phyloP scores from a whole-genome alignment of 92 coral and sea anemone genomes.

The Isaurus tuberculatus region DNA sequence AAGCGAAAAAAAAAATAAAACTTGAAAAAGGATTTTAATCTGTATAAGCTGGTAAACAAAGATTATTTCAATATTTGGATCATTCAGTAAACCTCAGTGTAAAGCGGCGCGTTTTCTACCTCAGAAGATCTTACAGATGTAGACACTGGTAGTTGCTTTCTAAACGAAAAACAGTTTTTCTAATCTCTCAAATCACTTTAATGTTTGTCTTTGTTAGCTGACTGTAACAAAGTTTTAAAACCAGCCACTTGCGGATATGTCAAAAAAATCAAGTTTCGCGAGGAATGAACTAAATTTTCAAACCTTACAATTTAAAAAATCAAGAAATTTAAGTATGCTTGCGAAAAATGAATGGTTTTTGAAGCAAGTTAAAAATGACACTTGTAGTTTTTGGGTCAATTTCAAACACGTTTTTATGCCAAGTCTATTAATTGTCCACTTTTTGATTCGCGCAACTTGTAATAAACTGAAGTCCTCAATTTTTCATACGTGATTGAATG shows the following conservation, averaged over 20 bases:
- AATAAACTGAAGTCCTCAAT: conserved; percentile 17
- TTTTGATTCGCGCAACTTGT: conserved; percentile 38
- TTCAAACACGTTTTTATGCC: conserved; percentile 13
- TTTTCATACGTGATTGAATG: conserved; percentile 8
- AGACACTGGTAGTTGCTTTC: neutral
- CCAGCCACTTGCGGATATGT: neutral
- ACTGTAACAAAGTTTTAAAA: neutral
- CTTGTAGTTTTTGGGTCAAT: neutral
- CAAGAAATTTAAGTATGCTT: neutral
- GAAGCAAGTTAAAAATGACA: neutral
- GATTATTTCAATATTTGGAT: neutral
- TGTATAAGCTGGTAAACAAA: conserved; percentile 16
- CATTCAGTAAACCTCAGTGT: neutral
- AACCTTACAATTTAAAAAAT: no score
- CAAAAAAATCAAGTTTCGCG: neutral
- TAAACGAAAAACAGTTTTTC: neutral
- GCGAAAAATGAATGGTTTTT: neutral
- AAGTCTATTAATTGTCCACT: conserved; percentile 36
- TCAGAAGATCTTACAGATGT: neutral
- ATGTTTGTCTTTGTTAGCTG: neutral
- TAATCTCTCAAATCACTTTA: neutral
- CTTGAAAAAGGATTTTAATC: conserved; percentile 10
- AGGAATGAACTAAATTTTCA: neutral
- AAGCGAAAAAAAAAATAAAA: neutral
- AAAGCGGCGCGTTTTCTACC: neutral